A percentile compares a stretch with the other conserved stretches of the same genome.
phyloP scores from a whole-genome alignment of 2,888 invertebrate genomes.

The Oscheius sp. region DNA sequence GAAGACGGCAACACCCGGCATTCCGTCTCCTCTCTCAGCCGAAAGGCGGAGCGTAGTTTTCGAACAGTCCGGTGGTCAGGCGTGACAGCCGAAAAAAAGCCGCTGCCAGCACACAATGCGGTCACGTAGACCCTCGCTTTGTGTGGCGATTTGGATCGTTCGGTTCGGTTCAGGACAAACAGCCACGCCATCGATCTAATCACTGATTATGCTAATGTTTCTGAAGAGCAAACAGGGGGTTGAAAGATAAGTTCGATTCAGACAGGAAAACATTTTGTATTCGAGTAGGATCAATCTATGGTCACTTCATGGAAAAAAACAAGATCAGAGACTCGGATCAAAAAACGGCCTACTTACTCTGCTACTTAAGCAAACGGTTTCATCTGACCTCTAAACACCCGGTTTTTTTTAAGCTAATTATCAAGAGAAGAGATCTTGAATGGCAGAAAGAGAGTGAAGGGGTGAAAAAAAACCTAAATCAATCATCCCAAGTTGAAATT shows the following conservation, averaged over 20 bases:
- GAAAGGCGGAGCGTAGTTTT: constrained; percentile 18
- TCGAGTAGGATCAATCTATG: background rate
- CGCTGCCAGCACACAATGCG: constrained; percentile 32
- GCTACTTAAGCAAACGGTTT: too few species aligned
- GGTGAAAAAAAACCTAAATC: too few species aligned
- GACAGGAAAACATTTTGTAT: background rate
- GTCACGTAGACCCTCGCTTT: constrained; percentile 30
- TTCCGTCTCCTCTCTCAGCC: too few species aligned
- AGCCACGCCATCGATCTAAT: background rate
- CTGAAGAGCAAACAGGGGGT: too few species aligned
- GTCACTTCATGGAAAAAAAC: too few species aligned
- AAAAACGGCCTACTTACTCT: too few species aligned
- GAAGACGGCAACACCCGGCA: constrained; percentile 23
- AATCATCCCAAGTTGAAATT: too few species aligned
- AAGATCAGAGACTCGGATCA: too few species aligned
- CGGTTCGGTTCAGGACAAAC: constrained; percentile 17
- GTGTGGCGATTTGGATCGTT: constrained; percentile 19
- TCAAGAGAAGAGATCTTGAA: too few species aligned
- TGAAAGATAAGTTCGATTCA: background rate
- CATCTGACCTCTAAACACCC: too few species aligned
- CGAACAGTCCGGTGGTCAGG: constrained; percentile 13
- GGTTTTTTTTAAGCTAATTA: too few species aligned
- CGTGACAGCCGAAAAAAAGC: constrained; percentile 29
- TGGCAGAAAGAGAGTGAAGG: too few species aligned
- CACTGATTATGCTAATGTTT: background rate